Conservation (phyloP, 2,113 vertebrate genomes). For the Oxyura jamaicensis region DNA sequence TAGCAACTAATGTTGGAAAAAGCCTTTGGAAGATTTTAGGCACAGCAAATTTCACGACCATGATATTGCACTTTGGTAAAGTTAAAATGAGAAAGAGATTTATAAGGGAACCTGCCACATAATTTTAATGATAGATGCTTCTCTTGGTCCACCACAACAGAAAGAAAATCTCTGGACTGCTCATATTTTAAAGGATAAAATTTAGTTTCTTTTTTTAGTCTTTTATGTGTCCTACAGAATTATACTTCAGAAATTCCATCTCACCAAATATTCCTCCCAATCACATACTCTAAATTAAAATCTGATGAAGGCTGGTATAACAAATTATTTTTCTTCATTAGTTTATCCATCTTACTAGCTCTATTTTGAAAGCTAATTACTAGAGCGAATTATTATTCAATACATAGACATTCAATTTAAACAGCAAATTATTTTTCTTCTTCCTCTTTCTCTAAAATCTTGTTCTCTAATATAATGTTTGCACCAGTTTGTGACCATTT, state of each 20-base stretch:
- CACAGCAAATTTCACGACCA: neutral
- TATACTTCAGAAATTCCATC: neutral
- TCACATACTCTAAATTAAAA: conserved; percentile 18
- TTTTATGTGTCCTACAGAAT: neutral
- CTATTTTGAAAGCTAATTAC: conserved; percentile 50
- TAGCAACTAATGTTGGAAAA: neutral
- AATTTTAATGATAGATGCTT: neutral
- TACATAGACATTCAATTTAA: neutral
- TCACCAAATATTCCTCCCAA: neutral
- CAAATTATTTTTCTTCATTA: conserved; percentile 15
- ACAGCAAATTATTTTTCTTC: conserved; percentile 14
- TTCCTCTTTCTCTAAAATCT: neutral
- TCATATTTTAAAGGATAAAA: neutral
- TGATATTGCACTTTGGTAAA: neutral
- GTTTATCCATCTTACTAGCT: conserved; percentile 23
- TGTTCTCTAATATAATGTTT: neutral
- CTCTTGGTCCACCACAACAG: neutral
- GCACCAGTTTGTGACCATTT: neutral
- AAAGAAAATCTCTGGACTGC: neutral
- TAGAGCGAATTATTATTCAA: conserved; percentile 1
- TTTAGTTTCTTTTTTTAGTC: neutral
- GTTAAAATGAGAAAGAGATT: neutral
- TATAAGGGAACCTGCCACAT: neutral
- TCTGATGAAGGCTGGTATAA: neutral
- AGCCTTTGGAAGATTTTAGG: neutral